Conservation (phyloP, 2,888 invertebrate species). For the Allolobophora icterica region DNA sequence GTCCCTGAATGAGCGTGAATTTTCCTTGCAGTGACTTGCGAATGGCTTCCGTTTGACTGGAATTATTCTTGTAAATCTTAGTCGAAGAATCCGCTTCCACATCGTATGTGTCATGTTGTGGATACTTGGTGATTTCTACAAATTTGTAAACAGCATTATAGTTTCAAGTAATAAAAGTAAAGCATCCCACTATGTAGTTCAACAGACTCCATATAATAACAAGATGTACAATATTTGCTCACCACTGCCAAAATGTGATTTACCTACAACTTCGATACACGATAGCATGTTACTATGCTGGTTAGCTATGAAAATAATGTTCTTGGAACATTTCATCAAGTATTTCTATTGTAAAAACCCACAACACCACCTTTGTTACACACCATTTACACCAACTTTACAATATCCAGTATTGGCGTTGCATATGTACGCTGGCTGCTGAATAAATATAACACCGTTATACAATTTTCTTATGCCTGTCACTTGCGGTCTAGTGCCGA, state of each 20-base stretch:
- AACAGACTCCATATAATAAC: too few species aligned
- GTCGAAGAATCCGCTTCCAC: not conserved
- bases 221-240: too few species aligned
- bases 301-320: too few species aligned
- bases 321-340: too few species aligned
- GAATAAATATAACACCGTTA: not conserved
- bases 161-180: not conserved
- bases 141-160: not conserved
- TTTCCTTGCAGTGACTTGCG: conserved; percentile 50
- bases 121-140: conserved; percentile 14
- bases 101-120: conserved; percentile 28
- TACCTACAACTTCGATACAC: too few species aligned
- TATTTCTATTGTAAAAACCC: too few species aligned
- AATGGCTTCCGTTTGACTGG: conserved; percentile 53
- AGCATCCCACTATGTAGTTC: not conserved
- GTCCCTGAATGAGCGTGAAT: conserved; percentile 57
- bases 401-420: too few species aligned
- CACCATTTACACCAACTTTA: too few species aligned
- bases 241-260: too few species aligned
- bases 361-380: too few species aligned
- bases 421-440: not conserved
- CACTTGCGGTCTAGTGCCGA: not conserved
- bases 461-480: not conserved
- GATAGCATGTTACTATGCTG: too few species aligned
- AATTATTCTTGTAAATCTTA: conserved; percentile 44